A percentile compares a stretch with the other conserved stretches of the same genome.
Evolutionary conservation across 2,888 invertebrate species (phyloP).

Genomic region (Tiphia femorata): DNA sequence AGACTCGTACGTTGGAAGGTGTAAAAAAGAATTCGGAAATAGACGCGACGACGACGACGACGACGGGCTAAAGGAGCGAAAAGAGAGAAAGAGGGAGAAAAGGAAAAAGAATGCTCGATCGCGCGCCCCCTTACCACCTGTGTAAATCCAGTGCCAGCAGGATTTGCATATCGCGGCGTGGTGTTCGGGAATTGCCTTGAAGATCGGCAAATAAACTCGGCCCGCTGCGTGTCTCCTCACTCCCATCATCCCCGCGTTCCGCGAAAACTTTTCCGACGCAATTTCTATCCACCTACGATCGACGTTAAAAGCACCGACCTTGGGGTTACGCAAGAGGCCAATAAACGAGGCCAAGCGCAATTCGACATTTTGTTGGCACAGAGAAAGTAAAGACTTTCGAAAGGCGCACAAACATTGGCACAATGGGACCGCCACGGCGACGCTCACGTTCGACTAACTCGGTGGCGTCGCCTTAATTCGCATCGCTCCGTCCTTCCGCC

Average conservation of each 20-base stretch:
- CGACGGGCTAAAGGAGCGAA: too few species aligned
- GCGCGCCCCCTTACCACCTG: constrained; percentile 29
- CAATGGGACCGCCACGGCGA: not conserved
- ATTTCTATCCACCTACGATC: too few species aligned
- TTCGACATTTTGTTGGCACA: not conserved
- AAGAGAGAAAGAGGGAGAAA: too few species aligned
- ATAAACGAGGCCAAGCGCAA: not conserved
- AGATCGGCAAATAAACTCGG: constrained; percentile 8
- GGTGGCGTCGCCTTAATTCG: too few species aligned
- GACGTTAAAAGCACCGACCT: constrained; percentile 2
- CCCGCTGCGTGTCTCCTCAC: not conserved
- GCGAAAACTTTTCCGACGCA: constrained; percentile 32
- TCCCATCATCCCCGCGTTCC: constrained; percentile 13
- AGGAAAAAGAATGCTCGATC: too few species aligned
- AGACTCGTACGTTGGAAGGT: too few species aligned
- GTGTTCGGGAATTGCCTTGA: constrained; percentile 20
- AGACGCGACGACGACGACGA: too few species aligned
- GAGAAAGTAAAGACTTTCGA: not conserved
- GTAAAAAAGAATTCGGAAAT: too few species aligned
- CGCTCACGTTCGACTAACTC: too few species aligned
- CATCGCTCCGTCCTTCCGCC: too few species aligned
- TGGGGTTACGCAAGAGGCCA: not conserved
- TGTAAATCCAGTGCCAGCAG: constrained; percentile 36
- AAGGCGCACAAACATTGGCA: not conserved
- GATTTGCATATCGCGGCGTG: constrained; percentile 28